These are phyloP conservation scores for Xiphydria camelus DNA, from an alignment of 2,888 invertebrate species.

Conservation along the genomic window DNA sequence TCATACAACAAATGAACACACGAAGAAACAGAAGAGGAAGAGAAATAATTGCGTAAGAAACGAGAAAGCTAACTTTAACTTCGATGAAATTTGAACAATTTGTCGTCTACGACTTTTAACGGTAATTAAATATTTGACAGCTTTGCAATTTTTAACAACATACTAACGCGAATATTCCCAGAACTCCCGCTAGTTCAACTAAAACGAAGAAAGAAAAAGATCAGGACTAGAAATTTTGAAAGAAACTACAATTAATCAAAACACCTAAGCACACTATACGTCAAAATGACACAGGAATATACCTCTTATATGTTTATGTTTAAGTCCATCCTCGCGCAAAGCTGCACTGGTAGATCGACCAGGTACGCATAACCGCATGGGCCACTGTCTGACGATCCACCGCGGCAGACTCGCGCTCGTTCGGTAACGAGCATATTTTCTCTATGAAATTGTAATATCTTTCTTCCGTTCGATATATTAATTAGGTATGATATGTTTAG, in stretches of 20 bases:
- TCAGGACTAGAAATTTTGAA: constrained; percentile 54
- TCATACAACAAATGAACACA: too few species aligned
- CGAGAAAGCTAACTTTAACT: too few species aligned
- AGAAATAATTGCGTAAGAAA: too few species aligned
- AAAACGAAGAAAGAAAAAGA: constrained; percentile 23
- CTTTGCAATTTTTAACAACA: constrained; percentile 16
- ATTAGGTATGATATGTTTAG: constrained; percentile 58
- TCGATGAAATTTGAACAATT: too few species aligned
- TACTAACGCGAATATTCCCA: constrained; percentile 22
- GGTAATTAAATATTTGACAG: constrained; percentile 38
- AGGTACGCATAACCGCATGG: neutral
- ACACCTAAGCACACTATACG: neutral
- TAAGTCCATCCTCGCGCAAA: neutral
- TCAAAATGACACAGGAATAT: constrained; percentile 7
- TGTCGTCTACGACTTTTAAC: too few species aligned
- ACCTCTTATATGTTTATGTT: neutral
- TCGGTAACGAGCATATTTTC: constrained; percentile 34
- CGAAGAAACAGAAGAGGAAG: too few species aligned
- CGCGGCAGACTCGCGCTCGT: constrained; percentile 1
- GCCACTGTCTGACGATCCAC: neutral
- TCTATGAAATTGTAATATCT: constrained; percentile 52
- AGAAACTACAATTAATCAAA: constrained; percentile 7
- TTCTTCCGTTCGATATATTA: constrained; percentile 52
- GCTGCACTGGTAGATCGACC: neutral
- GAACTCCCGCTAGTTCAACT: constrained; percentile 28